These are phyloP conservation scores for Arctia plantaginis DNA, from an alignment of 2,888 invertebrate genomes.

Conservation along the genomic window DNA sequence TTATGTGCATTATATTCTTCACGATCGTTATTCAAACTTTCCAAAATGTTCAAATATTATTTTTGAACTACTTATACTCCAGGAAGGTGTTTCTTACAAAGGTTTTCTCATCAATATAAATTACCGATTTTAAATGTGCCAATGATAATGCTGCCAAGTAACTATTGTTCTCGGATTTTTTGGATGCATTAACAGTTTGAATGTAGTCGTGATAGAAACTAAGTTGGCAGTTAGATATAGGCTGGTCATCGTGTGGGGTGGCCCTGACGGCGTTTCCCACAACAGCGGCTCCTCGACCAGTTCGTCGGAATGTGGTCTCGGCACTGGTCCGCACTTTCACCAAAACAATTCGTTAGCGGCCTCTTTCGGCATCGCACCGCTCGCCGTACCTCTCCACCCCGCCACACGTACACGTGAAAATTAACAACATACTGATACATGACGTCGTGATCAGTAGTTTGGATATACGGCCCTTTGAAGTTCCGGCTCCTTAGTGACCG, in stretches of 20 bases:
- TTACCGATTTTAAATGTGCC: slow-evolving; percentile 16
- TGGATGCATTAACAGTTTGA: slow-evolving; percentile 20
- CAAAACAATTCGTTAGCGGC: slow-evolving; percentile 87
- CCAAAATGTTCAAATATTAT: slow-evolving; percentile 48
- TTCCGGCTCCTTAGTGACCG: slow-evolving; percentile 56
- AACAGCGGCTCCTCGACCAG: slow-evolving; percentile 85
- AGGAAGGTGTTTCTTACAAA: slow-evolving; percentile 34
- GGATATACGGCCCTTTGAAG: slow-evolving; percentile 69
- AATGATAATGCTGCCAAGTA: slow-evolving; percentile 10
- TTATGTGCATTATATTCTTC: slow-evolving; percentile 64
- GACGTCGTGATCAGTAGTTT: slow-evolving; percentile 74
- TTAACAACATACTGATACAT: slow-evolving; percentile 80
- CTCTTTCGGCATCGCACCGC: slow-evolving; percentile 84
- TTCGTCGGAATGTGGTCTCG: slow-evolving; percentile 86
- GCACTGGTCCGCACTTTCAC: slow-evolving; percentile 86
- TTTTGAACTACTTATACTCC: slow-evolving; percentile 49
- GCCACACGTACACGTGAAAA: slow-evolving; percentile 81
- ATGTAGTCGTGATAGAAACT: slow-evolving; percentile 51
- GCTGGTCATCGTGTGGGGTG: slow-evolving; percentile 80
- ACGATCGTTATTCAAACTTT: slow-evolving; percentile 59
- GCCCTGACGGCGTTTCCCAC: slow-evolving; percentile 86
- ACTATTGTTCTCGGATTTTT: slow-evolving; percentile 7
- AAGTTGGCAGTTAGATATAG: slow-evolving; percentile 66
- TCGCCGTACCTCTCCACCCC: slow-evolving; percentile 72
- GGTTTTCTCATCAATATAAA: slow-evolving; percentile 28